Evolutionary conservation across 2,797 vertebrate genomes (phyloP), one percentile per base, ranked within the genome.

Genomic region (Centropyge bicolor): DNA sequence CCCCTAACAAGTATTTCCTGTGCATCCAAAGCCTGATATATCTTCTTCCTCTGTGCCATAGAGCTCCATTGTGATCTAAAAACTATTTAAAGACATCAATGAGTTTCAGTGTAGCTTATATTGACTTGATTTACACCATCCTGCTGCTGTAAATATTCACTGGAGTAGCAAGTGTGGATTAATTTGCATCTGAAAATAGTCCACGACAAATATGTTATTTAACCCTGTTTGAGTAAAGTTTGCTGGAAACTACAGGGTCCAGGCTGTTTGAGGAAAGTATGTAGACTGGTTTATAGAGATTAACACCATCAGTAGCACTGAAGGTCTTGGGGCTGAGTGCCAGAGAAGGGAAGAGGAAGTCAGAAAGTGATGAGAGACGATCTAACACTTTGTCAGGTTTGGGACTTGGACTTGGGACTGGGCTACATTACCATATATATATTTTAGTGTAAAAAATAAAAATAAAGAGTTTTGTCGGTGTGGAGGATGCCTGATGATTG

Each of bases 101-200:
- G 45, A 40, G 56, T 7, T 16, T 13, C 36, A 72, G 22, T 27
- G 54, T 36, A 38, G 31, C 36, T 52, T 35, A 40, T 60, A 40
- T 38, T 24, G 17, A 19, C 8, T 27, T 19, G 4, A 24, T 35
- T 45, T 52, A 68, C 60, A 40, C 6, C 4, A 1, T 56, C 41
- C 48, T 49, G 41, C 64, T 68, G 55, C n/a, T 57, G 43, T 41
- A 64, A 57, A 70, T 41, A 70, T 52, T 40, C 51, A 60, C 27
- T 31, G 38, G 8, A 63, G 43, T 41, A 41, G 22, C 1, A 62
- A 48, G 49, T 40, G 13, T 41, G 14, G 3, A 69, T 69, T 38
- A 38, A 69, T 76, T 27, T 38, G 16, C 14, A 9, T 10, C 20
- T 35, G 9, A 55, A 73, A 63, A 63, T 13, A 63, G 20, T 35